Conservation (phyloP, 2,113 vertebrate species). For the Gadus chalcogrammus region DNA sequence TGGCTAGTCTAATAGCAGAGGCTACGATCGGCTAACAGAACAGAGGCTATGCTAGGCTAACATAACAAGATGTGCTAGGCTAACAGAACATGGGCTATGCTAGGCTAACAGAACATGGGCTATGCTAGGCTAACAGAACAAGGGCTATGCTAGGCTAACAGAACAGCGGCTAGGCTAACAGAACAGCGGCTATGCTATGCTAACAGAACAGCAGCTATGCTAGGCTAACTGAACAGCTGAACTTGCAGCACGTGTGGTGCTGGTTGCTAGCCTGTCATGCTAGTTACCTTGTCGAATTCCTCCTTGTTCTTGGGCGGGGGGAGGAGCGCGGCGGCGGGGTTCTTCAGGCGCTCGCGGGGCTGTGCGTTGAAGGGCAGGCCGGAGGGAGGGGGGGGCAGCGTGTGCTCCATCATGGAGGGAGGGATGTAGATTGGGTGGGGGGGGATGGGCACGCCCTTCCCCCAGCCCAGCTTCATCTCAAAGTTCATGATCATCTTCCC, state of each 20-base stretch:
- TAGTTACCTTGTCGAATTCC: slow-evolving; percentile 99
- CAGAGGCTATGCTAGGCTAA: too few relatives aligned
- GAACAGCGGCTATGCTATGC: slow-evolving; percentile 7
- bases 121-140: too few relatives aligned
- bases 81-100: too few relatives aligned
- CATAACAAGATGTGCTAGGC: not conserved
- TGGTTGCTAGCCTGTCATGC: slow-evolving; percentile 36
- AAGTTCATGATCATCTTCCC: slow-evolving; percentile 99
- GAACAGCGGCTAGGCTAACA: too few relatives aligned
- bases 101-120: slow-evolving; percentile 35
- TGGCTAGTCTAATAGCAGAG: not conserved
- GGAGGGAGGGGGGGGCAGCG: slow-evolving; percentile 94
- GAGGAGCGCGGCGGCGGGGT: slow-evolving; percentile 90
- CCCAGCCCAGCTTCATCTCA: slow-evolving; percentile 99
- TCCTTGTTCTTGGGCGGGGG: slow-evolving; percentile 98
- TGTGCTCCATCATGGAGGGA: slow-evolving; percentile 99
- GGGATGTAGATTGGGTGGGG: slow-evolving; percentile 99
- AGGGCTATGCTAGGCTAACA: too few relatives aligned
- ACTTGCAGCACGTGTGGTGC: slow-evolving; percentile 27
- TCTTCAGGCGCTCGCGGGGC: slow-evolving; percentile 95
- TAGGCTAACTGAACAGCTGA: too few relatives aligned
- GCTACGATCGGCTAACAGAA: too few relatives aligned
- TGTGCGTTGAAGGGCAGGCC: slow-evolving; percentile 98
- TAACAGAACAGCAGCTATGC: too few relatives aligned
- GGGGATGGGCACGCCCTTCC: slow-evolving; percentile 98